Base-by-base conservation (phyloP, 2,797 vertebrate genomes). In the Tiaroga cobitis region DNA sequence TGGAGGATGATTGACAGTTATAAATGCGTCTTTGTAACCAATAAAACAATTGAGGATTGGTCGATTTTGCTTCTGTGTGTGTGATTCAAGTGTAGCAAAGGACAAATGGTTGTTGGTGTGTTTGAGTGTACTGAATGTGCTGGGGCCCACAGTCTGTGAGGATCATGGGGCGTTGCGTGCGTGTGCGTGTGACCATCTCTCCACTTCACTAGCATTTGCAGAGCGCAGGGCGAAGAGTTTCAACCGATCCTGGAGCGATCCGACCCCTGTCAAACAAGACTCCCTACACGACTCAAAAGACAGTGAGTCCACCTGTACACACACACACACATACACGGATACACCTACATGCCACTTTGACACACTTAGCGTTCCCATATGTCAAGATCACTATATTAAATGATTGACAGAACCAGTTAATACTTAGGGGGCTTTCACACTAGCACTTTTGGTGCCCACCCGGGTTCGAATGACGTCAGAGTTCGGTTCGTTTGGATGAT, bases 171-270 rank as follows among this genome's bases (percentile, higher is more conserved):
- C n/a, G 7, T 65, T 69, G 72, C 9, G 29, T 72, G 82, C 49
- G 70, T 29, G 82, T 80, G 91, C 90, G 93, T 90, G 92, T 95
- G 93, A 95, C 91, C 74, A 91, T 95, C 89, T 96, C 92, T 95
- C 90, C 92, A 82, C 92, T 92, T 91, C 90, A 92, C 85, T 92
- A 99, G 97, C 97, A 74, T 99, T 98, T 93, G 97, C 97, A 83
- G 97, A 99, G 91, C 97, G 97, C 95, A 97, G 97, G 93, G 97
- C 97, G 96, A 97, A 97, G 94, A 99, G 97, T 96, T 99, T 99
- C 96, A 99, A 96, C 97, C 96, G 97, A 92, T 99, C 98, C 96
- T 99, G 98, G 98, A 99, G 97, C 92, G 98, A 99, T 94, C 98
- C 98, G 89, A 99, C 97, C 92, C 98, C 98, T 90, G 95, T 97